Evolutionary conservation across 2,888 invertebrate genomes (phyloP).

Genomic region (Trachelus iudaicus): DNA sequence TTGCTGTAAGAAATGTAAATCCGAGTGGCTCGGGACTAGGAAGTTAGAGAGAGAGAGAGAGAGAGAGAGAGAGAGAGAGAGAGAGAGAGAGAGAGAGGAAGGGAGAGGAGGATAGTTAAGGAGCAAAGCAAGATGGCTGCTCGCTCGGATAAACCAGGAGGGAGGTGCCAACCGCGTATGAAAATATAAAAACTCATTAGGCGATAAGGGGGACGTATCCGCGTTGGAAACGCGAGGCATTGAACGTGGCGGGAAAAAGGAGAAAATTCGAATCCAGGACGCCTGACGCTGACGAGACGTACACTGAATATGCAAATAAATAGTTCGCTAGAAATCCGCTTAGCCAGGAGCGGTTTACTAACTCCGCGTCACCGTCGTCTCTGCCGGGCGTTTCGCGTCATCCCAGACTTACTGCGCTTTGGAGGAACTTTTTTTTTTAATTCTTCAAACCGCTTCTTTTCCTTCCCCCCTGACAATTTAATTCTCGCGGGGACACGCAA

Average conservation of each 20-base stretch:
- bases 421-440: too few species aligned
- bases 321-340: constrained; percentile 5
- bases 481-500: too few species aligned
- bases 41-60: not conserved
- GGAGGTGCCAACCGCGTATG: not conserved
- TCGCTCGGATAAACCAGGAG: not conserved
- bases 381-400: too few species aligned
- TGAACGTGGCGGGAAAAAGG: not conserved
- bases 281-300: constrained; percentile 3
- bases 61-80: not conserved
- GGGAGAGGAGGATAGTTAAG: not conserved
- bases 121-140: not conserved
- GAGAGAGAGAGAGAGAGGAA: too few species aligned
- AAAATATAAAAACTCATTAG: constrained; percentile 13
- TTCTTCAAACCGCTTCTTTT: too few species aligned
- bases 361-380: too few species aligned
- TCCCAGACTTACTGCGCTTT: too few species aligned
- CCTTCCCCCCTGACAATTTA: too few species aligned
- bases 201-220: constrained; percentile 11
- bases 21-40: not conserved
- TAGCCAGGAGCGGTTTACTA: too few species aligned
- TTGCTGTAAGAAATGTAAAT: too few species aligned
- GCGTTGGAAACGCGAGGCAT: not conserved
- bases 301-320: constrained; percentile 8
- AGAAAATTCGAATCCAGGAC: not conserved